Percentiles rank a stretch among this genome's conserved stretches.
Evolutionary conservation across 2,113 vertebrate species (phyloP).

Genomic region (Cisticola juncidis): DNA sequence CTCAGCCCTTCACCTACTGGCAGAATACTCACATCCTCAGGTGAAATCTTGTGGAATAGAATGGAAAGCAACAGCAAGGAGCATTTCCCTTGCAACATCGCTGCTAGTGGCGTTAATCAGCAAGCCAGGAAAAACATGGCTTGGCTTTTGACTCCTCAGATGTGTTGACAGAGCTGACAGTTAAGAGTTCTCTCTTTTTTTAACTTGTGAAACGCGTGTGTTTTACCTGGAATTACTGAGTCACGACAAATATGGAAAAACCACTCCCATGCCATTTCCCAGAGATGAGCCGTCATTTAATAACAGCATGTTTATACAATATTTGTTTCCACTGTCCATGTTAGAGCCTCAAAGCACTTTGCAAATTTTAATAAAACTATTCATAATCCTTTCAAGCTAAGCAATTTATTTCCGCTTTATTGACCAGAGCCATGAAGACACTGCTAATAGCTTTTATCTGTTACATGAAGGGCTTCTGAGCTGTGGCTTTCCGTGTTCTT

Average conservation of each 20-base stretch:
- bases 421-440: background rate
- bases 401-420: background rate
- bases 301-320: constrained; percentile 38
- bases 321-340: constrained; percentile 22
- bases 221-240: constrained; percentile 66
- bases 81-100: background rate
- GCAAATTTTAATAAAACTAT: constrained; percentile 15
- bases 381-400: background rate
- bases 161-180: constrained; percentile 54
- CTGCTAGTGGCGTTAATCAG: background rate
- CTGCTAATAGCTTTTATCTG: background rate
- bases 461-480: background rate
- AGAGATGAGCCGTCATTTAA: constrained; percentile 44
- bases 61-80: background rate
- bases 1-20: background rate
- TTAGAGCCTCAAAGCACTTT: constrained; percentile 1
- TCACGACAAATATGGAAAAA: constrained; percentile 54
- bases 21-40: background rate
- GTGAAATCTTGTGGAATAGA: background rate
- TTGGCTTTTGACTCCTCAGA: background rate
- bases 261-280: constrained; percentile 56
- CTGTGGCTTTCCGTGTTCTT: background rate
- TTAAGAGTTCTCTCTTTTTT: constrained; percentile 31
- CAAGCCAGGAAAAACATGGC: constrained; percentile 6
- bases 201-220: constrained; percentile 21